Conservation (phyloP, 2,113 vertebrate species). For the chimpanzee (Pan troglodytes) region DNA sequence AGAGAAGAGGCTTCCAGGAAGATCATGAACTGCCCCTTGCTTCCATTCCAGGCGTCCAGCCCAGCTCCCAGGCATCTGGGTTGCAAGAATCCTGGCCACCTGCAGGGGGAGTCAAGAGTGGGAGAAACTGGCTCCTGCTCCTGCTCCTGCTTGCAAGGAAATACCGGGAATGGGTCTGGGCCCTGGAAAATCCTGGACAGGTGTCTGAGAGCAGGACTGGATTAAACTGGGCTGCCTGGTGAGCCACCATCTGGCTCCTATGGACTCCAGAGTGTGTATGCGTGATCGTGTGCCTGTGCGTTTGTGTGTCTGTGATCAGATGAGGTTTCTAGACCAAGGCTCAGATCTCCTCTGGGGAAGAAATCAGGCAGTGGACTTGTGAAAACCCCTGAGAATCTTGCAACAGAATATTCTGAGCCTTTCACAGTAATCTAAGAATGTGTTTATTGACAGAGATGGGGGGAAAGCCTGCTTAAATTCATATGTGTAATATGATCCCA, state of each 20-base stretch:
- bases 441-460: background rate
- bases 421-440: background rate
- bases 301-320: background rate
- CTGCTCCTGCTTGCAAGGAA: background rate
- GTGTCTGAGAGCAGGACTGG: background rate
- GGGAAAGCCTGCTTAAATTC: background rate
- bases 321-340: background rate
- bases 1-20: background rate
- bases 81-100: background rate
- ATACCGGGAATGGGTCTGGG: background rate
- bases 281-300: background rate
- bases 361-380: background rate
- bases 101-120: constrained; percentile 73
- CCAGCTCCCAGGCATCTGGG: background rate
- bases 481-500: background rate
- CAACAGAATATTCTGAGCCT: background rate
- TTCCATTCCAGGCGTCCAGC: background rate
- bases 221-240: background rate
- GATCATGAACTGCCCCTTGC: background rate
- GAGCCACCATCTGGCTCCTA: background rate
- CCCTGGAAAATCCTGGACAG: background rate
- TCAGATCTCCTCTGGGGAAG: background rate
- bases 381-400: background rate
- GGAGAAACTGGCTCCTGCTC: background rate
- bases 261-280: background rate